phyloP scores from a whole-genome alignment of 2,797 vertebrate species.

The Mastacembelus armatus region DNA sequence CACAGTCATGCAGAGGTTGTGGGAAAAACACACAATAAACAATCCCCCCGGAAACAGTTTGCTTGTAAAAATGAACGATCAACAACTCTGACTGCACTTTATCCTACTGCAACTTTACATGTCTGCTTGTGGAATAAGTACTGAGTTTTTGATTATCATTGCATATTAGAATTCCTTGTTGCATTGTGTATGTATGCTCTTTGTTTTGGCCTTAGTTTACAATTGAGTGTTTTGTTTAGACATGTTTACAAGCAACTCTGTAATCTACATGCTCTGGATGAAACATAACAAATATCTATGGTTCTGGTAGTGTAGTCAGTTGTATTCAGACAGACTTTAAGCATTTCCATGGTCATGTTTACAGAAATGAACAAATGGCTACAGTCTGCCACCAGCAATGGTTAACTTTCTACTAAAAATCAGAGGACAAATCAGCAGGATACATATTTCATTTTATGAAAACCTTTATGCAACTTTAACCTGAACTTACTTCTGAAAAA shows the following conservation, averaged over 20 bases:
- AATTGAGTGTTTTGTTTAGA: constrained; percentile 31
- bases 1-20: constrained; percentile 2
- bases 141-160: constrained; percentile 46
- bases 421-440: background rate
- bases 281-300: constrained; percentile 2
- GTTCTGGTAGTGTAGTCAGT: constrained; percentile 1
- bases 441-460: background rate
- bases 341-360: background rate
- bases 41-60: constrained; percentile 4
- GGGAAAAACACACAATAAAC: background rate
- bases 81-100: constrained; percentile 19
- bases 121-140: constrained; percentile 38
- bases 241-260: constrained; percentile 4
- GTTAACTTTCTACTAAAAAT: background rate
- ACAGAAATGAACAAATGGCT: constrained; percentile 14
- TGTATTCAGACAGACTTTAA: too few species aligned
- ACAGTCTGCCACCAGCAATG: constrained; percentile 12
- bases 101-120: constrained; percentile 28
- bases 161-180: constrained; percentile 37
- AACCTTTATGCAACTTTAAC: too few species aligned
- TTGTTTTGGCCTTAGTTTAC: constrained; percentile 31
- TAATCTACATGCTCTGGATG: constrained; percentile 16
- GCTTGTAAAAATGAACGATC: constrained; percentile 14
- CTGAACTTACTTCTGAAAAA: too few species aligned
- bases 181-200: constrained; percentile 30